Evolutionary conservation across 2,888 invertebrate genomes (phyloP).

Genomic region (Chydorus sphaericus): DNA sequence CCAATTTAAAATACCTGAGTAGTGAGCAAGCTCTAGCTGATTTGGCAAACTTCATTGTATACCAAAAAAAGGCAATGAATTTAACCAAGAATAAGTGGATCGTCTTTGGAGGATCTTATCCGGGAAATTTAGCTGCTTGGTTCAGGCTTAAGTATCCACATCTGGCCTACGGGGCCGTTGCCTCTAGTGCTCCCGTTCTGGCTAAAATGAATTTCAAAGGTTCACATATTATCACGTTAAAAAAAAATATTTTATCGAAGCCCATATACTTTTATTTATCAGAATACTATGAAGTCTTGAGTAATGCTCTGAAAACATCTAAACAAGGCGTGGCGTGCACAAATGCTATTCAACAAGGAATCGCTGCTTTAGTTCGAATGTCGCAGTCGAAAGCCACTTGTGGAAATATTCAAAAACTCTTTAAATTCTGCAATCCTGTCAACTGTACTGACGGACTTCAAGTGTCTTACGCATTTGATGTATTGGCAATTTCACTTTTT

Average conservation of each 20-base stretch:
- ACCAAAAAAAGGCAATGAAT: conserved; percentile 48
- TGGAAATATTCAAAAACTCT: conserved; percentile 48
- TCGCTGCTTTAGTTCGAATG: conserved; percentile 46
- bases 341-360: conserved; percentile 45
- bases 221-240: conserved; percentile 38
- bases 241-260: not conserved
- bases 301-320: conserved; percentile 48
- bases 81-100: conserved; percentile 62
- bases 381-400: conserved; percentile 46
- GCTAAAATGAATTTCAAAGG: conserved; percentile 73
- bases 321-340: conserved; percentile 48
- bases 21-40: conserved; percentile 51
- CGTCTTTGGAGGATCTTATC: conserved; percentile 88
- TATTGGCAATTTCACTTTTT: conserved; percentile 70
- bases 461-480: conserved; percentile 62
- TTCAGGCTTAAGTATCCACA: conserved; percentile 70
- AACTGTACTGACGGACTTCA: conserved; percentile 43
- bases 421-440: conserved; percentile 63
- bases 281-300: conserved; percentile 74
- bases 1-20: conserved; percentile 60
- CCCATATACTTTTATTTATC: not conserved
- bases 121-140: conserved; percentile 88
- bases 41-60: conserved; percentile 61
- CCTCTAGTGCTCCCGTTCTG: conserved; percentile 74
- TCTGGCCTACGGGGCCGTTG: conserved; percentile 68